Evolutionary conservation across 2,113 vertebrate genomes (phyloP), one percentile per base, ranked within the genome.

Genomic region (Furnarius figulus): DNA sequence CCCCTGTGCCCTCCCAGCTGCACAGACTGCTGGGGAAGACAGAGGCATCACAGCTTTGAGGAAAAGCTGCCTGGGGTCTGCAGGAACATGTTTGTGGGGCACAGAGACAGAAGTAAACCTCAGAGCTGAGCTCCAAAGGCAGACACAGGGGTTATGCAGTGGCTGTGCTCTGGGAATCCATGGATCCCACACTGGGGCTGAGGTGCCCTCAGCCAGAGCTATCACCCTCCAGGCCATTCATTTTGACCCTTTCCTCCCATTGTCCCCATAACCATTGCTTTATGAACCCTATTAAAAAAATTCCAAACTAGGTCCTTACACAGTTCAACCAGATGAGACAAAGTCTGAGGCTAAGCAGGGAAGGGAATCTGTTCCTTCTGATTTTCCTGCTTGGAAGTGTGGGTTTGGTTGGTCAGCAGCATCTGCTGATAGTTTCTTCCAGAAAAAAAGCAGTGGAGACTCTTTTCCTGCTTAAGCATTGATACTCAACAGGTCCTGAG

Each of bases 161-260:
- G 7, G 50, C 0, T 2, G 35, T 0, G 0, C 42, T 31, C 19
- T 18, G 9, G 4, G n/a, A 83, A 30, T 1, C 1, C 18, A 14
- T 0, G 12, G 33, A 28, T 14, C n/a, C n/a, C 7, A 28, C 0
- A 0, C 0, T 7, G 49, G 58, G 66, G 59, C 31, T 12, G 61
- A 55, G 70, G 35, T 24, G 19, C 6, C 40, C 33, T 53, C 4
- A 10, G 58, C 1, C 1, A 50, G 8, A 59, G 40, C 16, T 17
- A 5, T 35, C 30, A 12, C 3, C 10, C 14, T 10, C 23, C 22
- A 35, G 9, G 18, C n/a, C 77, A 50, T 6, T 27, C 5, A 6
- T 25, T 19, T 87, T 8, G 16, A 70, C 9, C 35, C 39, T 30
- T 88, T 88, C 49, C 23, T 89, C 8, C 50, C 49, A 59, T 5